Base-by-base conservation (phyloP, 2,113 vertebrate species). In the Gila orcuttii region DNA sequence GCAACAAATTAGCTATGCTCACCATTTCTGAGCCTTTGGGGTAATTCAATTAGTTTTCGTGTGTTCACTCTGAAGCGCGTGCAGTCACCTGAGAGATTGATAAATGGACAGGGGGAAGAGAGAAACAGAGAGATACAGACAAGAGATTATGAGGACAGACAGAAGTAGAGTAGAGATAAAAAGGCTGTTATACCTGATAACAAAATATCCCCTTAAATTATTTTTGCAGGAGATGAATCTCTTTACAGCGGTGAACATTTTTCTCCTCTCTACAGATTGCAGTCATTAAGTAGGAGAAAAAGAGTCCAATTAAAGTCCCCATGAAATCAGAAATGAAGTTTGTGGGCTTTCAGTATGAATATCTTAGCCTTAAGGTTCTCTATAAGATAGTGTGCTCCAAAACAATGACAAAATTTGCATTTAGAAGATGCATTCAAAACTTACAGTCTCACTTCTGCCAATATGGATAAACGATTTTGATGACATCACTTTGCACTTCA, bases 1-100 rank as follows among this genome's bases (percentile, higher is more conserved):
- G 91, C 78, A 90, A 89, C 89, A 88, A 91, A 92, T 92, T 92
- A 89, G 86, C 89, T 73, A 79, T 75, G 89, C 89, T 91, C 64
- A 47, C 82, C 83, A 83, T 90, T 83, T 83, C 68, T 64, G 75
- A 6, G 91, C 77, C 85, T 91, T 92, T 88, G 89, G 39, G 83
- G 92, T 92, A 78, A 92, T 88, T 90, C 60, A 88, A 89, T 90
- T 91, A 78, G 86, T 87, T 89, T 90, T 81, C 78, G 87, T 88
- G 82, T 89, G 86, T 93, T 91, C 89, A 89, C 89, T 88, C 89
- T 87, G 85, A 91, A 82, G 85, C 73, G 55, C 19, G 39, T 31
- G 60, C 83, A 50, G 60, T 84, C 88, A 87, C 31, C 62, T 78
- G 82, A 82, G 74, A 79, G 76, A 42, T 25, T 88, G 64, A 57